phyloP scores from a whole-genome alignment of 2,888 invertebrate genomes.

The Pseudolycoriella hygida region DNA sequence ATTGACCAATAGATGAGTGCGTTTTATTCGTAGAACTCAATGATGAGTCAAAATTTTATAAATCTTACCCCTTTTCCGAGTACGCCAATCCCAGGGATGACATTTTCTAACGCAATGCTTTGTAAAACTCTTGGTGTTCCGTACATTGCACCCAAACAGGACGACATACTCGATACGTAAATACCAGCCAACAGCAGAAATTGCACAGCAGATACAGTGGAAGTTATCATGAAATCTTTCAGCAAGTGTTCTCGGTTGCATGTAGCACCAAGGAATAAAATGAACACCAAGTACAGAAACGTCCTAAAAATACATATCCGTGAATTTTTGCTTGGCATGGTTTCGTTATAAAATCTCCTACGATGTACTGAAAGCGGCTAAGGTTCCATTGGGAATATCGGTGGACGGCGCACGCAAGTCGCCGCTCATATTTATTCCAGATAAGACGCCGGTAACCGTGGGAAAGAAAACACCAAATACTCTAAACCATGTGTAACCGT shows the following conservation, averaged over 20 bases:
- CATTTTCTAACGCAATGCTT: slow-evolving; percentile 88
- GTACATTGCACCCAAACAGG: slow-evolving; percentile 89
- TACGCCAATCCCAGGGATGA: slow-evolving; percentile 74
- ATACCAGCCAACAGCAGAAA: slow-evolving; percentile 77
- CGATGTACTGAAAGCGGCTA: slow-evolving; percentile 85
- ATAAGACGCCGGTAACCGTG: slow-evolving; percentile 88
- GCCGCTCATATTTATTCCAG: slow-evolving; percentile 98
- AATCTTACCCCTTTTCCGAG: slow-evolving; percentile 72
- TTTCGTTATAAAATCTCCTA: slow-evolving; percentile 22
- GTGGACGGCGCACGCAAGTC: slow-evolving; percentile 80
- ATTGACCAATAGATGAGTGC: background rate
- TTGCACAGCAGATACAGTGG: slow-evolving; percentile 70
- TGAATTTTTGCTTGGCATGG: background rate
- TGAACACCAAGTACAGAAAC: slow-evolving; percentile 74
- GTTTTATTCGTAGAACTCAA: too few species aligned
- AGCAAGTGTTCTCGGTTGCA: slow-evolving; percentile 55
- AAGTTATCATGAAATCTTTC: slow-evolving; percentile 76
- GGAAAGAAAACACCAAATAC: slow-evolving; percentile 97
- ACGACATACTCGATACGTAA: slow-evolving; percentile 91
- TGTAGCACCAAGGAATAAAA: slow-evolving; percentile 77
- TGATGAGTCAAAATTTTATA: background rate
- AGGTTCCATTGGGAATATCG: slow-evolving; percentile 86
- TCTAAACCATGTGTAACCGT: slow-evolving; percentile 81
- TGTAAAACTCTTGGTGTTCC: slow-evolving; percentile 89
- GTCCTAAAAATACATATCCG: too few species aligned